phyloP scores from a whole-genome alignment of 2,888 invertebrate genomes.

The Caenorhabditis wallacei region DNA sequence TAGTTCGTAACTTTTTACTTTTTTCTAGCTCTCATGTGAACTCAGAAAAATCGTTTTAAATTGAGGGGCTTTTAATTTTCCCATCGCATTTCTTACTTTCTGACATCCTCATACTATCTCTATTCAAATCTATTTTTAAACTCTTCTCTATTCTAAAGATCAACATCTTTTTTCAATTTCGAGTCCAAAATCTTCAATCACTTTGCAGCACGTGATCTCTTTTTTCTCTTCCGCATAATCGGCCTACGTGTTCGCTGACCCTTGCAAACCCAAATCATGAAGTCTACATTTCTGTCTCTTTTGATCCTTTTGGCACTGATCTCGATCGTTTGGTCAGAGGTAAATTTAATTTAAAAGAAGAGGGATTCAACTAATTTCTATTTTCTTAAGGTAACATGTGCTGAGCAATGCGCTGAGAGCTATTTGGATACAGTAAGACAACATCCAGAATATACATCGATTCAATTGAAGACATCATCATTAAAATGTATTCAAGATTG shows the following conservation, averaged over 20 bases:
- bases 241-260: constrained; percentile 53
- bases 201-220: constrained; percentile 42
- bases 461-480: constrained; percentile 62
- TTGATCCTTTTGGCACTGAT: constrained; percentile 44
- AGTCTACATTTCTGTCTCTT: constrained; percentile 32
- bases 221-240: constrained; percentile 38
- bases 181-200: constrained; percentile 13
- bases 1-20: too few species aligned
- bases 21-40: too few species aligned
- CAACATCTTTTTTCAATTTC: constrained; percentile 6
- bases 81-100: too few species aligned
- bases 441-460: constrained; percentile 65
- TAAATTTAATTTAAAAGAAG: not conserved
- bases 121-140: not conserved
- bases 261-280: constrained; percentile 30
- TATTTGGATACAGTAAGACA: constrained; percentile 64
- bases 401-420: constrained; percentile 66
- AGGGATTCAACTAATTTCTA: not conserved
- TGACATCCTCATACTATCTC: too few species aligned
- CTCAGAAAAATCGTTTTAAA: too few species aligned
- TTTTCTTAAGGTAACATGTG: constrained; percentile 54
- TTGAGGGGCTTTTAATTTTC: too few species aligned
- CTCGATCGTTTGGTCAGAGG: constrained; percentile 45
- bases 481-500: constrained; percentile 66
- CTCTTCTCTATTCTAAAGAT: constrained; percentile 12